These are phyloP conservation scores for Pollenia angustigena DNA, from an alignment of 2,888 invertebrate species.

Conservation along the genomic window DNA sequence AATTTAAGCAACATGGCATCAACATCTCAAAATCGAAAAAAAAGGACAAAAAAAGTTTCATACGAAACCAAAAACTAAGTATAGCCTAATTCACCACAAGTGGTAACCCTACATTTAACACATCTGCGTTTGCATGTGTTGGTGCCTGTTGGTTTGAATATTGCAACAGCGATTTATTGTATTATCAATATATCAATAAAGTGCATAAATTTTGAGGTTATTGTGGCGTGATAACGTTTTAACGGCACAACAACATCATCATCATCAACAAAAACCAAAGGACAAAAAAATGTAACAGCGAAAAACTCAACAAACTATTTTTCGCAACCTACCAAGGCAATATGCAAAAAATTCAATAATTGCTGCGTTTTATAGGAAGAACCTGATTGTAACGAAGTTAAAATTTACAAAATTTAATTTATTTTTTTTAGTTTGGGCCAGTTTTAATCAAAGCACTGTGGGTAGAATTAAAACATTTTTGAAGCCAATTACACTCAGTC, in stretches of 20 bases:
- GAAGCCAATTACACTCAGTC: too few relatives aligned
- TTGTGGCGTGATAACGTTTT: conserved; percentile 81
- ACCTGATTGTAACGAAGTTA: not conserved
- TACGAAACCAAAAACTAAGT: too few relatives aligned
- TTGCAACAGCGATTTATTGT: conserved; percentile 77
- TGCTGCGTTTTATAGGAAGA: not conserved
- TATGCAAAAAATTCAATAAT: conserved; percentile 33
- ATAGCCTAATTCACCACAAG: not conserved
- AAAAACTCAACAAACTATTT: conserved; percentile 47
- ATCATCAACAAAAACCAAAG: not conserved
- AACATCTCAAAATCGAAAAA: too few relatives aligned
- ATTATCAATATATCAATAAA: conserved; percentile 84
- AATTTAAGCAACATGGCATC: too few relatives aligned
- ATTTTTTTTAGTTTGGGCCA: too few relatives aligned
- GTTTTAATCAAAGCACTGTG: too few relatives aligned
- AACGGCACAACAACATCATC: conserved; percentile 37
- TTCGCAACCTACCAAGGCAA: conserved; percentile 63
- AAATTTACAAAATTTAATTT: not conserved
- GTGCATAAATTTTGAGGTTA: conserved; percentile 84
- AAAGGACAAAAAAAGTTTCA: too few relatives aligned
- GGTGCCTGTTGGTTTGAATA: conserved; percentile 55
- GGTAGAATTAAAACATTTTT: too few relatives aligned
- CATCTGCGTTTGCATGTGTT: conserved; percentile 33
- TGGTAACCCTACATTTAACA: conserved; percentile 26
- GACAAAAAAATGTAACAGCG: not conserved